Conservation (phyloP, 2,113 vertebrate species). For the Equus quagga region DNA sequence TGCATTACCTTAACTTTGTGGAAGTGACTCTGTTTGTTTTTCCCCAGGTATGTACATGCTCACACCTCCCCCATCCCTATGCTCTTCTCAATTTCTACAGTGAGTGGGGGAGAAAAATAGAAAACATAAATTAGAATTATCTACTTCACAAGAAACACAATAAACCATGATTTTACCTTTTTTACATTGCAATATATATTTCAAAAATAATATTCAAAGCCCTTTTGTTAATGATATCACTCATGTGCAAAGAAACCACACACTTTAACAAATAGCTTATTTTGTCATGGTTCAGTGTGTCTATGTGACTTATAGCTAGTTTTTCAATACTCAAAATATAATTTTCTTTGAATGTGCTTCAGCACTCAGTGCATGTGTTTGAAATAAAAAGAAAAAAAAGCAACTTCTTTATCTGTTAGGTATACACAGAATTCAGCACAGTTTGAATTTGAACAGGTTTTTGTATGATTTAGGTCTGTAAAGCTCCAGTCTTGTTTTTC, state of each 20-base stretch:
- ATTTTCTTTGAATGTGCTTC: constrained; percentile 24
- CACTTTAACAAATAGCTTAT: constrained; percentile 44
- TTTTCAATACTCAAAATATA: background rate
- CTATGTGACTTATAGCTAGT: background rate
- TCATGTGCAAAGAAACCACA: background rate
- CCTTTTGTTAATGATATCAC: background rate
- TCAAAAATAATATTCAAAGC: constrained; percentile 9
- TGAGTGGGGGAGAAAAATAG: background rate
- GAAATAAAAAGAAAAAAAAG: background rate
- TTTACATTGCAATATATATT: constrained; percentile 15
- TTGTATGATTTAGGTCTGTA: background rate
- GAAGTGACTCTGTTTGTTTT: background rate
- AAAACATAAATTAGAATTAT: background rate
- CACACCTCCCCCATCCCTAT: background rate
- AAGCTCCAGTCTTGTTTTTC: background rate
- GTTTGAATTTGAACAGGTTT: background rate
- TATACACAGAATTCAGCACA: background rate
- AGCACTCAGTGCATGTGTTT: background rate
- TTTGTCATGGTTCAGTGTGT: background rate
- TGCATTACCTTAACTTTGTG: background rate
- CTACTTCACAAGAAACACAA: background rate
- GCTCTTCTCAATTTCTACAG: background rate
- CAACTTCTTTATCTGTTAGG: background rate
- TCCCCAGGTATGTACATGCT: background rate
- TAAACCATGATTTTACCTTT: background rate